Base-by-base conservation (phyloP, 2,113 vertebrate species). In the Donacobius atricapilla region DNA sequence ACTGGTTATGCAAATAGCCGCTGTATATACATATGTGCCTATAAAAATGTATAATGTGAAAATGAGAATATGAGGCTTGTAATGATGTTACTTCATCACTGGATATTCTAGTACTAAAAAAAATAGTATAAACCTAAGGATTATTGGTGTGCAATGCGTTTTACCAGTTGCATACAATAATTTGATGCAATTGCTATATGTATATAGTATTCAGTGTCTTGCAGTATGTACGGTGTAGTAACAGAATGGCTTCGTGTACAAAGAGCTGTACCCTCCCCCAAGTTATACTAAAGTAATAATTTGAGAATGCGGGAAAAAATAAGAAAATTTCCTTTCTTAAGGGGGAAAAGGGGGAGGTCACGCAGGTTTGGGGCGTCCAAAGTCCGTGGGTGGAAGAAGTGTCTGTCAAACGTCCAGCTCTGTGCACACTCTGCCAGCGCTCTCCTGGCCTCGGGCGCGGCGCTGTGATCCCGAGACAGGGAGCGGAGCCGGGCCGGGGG, bases 11-110 rank as follows among this genome's bases (percentile, higher is more conserved):
- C 86, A 76, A 91, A 79, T 89, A 94, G 77, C 83, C 70, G 35
- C 58, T 96, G 93, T 94, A 80, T 76, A 92, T 94, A 96, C 25
- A 6, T 85, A 54, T 78, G 92, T 96, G 92, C 96, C 95, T 97
- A 20, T 81, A 82, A 81, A 82, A 93, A 83, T 78, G 78, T 95
- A 84, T 88, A 85, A 89, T 95, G 60, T 84, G 70, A 69, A 88
- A 93, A 90, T 13, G 30, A 83, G 71, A 91, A 35, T 83, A 45
- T 2, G 18, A 72, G 86, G 63, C 64, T 73, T 90, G 50, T 78
- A 72, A 61, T 73, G 10, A 79, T 86, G 25, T 40, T 81, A 82
- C 75, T 94, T 87, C 94, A 69, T 45, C 83, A 45, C 5, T 37
- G 45, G 57, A 45, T 44, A 58, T 42, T 89, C 73, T 50, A 75